A percentile compares a stretch with the other conserved stretches of the same genome.
Evolutionary conservation across 1,140 invertebrate genomes (phyloP).

Genomic region (Hycleus phaleratus): DNA sequence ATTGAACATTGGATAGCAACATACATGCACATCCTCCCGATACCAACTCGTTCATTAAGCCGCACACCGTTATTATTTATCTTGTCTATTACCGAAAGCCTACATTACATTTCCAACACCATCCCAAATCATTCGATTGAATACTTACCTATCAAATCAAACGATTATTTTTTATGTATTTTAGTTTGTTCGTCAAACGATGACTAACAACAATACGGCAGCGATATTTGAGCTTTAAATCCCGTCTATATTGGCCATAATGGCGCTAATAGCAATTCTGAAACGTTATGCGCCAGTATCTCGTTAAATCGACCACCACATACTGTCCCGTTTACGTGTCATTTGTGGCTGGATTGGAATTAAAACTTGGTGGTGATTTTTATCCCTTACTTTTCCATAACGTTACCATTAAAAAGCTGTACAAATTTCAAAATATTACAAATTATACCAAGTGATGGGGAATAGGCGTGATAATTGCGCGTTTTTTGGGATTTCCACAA

Average conservation of each 20-base stretch:
- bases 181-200: too few relatives aligned
- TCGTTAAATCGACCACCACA: conserved; percentile 39
- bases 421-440: too few relatives aligned
- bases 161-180: too few relatives aligned
- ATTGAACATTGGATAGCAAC: conserved; percentile 27
- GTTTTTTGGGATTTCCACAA: too few relatives aligned
- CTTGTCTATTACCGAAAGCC: conserved; percentile 11
- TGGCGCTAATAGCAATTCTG: conserved; percentile 36
- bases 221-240: conserved; percentile 23
- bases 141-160: too few relatives aligned
- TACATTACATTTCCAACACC: conserved; percentile 13
- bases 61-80: conserved; percentile 23
- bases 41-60: conserved; percentile 20
- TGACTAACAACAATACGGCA: too few relatives aligned
- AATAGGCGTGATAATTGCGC: too few relatives aligned
- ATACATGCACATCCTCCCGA: conserved; percentile 25
- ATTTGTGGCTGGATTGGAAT: conserved; percentile 37
- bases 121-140: too few relatives aligned
- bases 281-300: conserved; percentile 38
- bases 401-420: too few relatives aligned
- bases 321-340: conserved; percentile 35
- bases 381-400: too few relatives aligned
- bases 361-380: conserved; percentile 37
- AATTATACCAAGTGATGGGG: too few relatives aligned
- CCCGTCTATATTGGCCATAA: conserved; percentile 34